Evolutionary conservation across 1,140 invertebrate species (phyloP), one percentile per base, ranked within the genome.

Genomic region (Hypothenemus hampei): DNA sequence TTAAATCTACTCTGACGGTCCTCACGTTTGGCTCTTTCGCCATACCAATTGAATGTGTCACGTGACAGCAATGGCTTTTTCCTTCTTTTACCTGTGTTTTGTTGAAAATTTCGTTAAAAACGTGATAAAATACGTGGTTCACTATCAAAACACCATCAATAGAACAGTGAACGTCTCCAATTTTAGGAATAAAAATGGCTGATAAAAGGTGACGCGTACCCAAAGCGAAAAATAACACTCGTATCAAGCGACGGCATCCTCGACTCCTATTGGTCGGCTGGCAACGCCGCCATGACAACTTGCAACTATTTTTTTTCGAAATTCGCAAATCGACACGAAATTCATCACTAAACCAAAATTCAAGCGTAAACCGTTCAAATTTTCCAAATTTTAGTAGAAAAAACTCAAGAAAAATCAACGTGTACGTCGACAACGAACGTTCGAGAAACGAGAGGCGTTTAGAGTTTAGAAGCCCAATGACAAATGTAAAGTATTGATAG

Each of bases 211-310:
- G 78, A 80, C 78, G 78, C 78, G 77, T 78, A 76, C 73, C 73
- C 74, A 58, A 75, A 66, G 65, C 65, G 65, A 70, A 68, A 69
- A 69, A 65, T 61, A 65, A 71, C 62, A 65, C 57, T 63, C 72
- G 74, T 74, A n/a, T n/a, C n/a, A 73, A 75, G 77, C 73, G 72
- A 71, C 75, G 71, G 64, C 69, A 77, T 76, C 72, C 72, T 73
- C 71, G 72, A 69, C 70, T 77, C 73, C 73, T 70, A 81, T 81
- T 81, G 79, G 78, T 76, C 71, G 71, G 76, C 73, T 66, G 23
- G 66, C 57, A 65, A 72, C 68, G 72, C 78, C 76, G 79, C 79
- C 78, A 81, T 81, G 76, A 79, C 75, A 77, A 76, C 76, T 68
- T 69, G 64, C 67, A 70, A 67, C 47, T 66, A 64, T 61, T 62